Evolutionary conservation across 2,797 vertebrate species (phyloP).

Genomic region (Scolopax rusticola): DNA sequence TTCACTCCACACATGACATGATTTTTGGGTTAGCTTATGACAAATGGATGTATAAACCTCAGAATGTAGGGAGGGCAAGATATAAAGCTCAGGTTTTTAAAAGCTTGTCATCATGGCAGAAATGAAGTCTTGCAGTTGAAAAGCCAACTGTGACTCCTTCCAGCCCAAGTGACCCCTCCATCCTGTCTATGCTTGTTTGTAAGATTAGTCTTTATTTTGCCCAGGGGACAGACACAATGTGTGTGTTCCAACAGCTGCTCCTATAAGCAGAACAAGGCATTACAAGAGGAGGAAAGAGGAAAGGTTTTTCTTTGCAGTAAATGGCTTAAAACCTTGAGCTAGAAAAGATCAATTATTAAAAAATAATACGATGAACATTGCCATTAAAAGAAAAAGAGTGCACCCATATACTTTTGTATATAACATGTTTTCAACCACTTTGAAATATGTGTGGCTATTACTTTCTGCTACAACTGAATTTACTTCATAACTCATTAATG

Average conservation of each 20-base stretch:
- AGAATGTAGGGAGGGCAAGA: conserved; percentile 2
- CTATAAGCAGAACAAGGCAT: neutral
- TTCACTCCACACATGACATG: neutral
- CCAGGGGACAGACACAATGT: neutral
- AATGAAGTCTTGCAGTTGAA: conserved; percentile 28
- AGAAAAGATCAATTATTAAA: neutral
- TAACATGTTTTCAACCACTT: neutral
- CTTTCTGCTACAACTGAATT: neutral
- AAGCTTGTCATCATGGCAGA: conserved; percentile 3
- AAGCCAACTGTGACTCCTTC: conserved; percentile 17
- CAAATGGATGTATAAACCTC: conserved; percentile 20
- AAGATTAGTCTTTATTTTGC: conserved; percentile 35
- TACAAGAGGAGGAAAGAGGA: neutral
- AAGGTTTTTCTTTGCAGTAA: neutral
- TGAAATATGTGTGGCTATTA: neutral
- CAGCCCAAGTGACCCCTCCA: neutral
- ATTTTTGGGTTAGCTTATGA: conserved; percentile 24
- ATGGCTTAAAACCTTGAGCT: neutral
- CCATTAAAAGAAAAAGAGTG: neutral
- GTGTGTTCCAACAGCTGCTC: neutral
- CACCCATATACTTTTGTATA: neutral
- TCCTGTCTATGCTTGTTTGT: neutral
- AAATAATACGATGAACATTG: neutral
- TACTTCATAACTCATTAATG: neutral
- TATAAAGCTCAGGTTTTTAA: conserved; percentile 35